phyloP scores from a whole-genome alignment of 2,113 vertebrate genomes.

The Hipposideros armiger region DNA sequence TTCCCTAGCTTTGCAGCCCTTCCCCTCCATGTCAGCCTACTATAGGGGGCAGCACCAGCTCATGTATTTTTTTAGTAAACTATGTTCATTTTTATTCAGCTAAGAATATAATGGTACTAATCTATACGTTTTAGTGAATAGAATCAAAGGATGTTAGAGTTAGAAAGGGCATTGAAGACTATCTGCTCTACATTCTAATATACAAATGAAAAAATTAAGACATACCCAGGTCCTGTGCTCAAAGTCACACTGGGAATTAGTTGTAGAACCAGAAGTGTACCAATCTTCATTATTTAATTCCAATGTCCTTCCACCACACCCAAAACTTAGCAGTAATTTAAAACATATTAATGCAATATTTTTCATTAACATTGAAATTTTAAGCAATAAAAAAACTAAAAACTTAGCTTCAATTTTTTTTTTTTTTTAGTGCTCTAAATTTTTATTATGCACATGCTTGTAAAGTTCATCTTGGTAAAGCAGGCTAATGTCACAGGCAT shows the following conservation, averaged over 20 bases:
- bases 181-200: background rate
- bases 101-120: background rate
- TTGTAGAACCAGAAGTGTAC: background rate
- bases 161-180: background rate
- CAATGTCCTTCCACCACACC: background rate
- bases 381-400: background rate
- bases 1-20: background rate
- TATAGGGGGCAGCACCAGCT: constrained; percentile 59
- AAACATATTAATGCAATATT: background rate
- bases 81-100: background rate
- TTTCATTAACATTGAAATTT: background rate
- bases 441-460: background rate
- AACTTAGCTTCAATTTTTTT: background rate
- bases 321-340: background rate
- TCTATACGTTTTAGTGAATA: background rate
- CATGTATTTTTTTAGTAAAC: background rate
- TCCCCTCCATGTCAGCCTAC: accelerated
- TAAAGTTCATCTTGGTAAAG: background rate
- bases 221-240: background rate
- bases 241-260: background rate
- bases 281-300: background rate
- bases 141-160: background rate
- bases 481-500: background rate
- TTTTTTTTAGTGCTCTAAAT: background rate
- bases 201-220: background rate